Conservation (phyloP, 2,888 invertebrate genomes). For the Epiblema foenella region DNA sequence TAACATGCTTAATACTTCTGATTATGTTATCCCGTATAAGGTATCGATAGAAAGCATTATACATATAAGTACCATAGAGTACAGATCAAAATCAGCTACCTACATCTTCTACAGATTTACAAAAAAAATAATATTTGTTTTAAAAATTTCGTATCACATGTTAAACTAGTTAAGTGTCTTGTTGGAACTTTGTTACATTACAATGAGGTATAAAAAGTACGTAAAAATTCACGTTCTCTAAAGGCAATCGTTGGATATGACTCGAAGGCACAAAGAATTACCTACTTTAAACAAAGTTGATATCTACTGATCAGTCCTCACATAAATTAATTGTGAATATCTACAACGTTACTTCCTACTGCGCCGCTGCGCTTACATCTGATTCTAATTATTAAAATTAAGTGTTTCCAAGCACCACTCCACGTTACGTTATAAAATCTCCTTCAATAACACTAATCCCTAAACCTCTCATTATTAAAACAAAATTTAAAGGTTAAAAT, state of each 20-base stretch:
- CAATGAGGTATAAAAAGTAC: conserved; percentile 74
- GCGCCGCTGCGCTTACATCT: conserved; percentile 21
- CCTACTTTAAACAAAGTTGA: conserved; percentile 59
- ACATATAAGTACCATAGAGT: conserved; percentile 33
- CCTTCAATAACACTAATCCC: conserved; percentile 66
- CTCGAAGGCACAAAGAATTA: conserved; percentile 79
- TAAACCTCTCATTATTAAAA: conserved; percentile 68
- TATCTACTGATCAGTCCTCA: conserved; percentile 58
- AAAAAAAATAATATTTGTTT: conserved; percentile 31
- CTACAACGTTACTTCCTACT: conserved; percentile 40
- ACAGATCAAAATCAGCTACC: conserved; percentile 42
- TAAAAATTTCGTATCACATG: conserved; percentile 44
- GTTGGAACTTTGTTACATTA: conserved; percentile 42
- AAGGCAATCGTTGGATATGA: conserved; percentile 82
- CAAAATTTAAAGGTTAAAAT: conserved; percentile 59
- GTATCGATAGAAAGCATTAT: conserved; percentile 25
- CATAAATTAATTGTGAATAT: conserved; percentile 61
- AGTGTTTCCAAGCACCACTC: conserved; percentile 71
- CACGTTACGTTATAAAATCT: conserved; percentile 62
- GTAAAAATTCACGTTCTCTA: conserved; percentile 72
- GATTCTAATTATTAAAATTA: conserved; percentile 51
- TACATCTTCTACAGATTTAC: conserved; percentile 34
- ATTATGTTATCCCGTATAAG: conserved; percentile 30
- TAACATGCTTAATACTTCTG: conserved; percentile 68
- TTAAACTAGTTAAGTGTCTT: conserved; percentile 35